Evolutionary conservation across 2,888 invertebrate species (phyloP).

Genomic region (Lasioglossum lativentre): DNA sequence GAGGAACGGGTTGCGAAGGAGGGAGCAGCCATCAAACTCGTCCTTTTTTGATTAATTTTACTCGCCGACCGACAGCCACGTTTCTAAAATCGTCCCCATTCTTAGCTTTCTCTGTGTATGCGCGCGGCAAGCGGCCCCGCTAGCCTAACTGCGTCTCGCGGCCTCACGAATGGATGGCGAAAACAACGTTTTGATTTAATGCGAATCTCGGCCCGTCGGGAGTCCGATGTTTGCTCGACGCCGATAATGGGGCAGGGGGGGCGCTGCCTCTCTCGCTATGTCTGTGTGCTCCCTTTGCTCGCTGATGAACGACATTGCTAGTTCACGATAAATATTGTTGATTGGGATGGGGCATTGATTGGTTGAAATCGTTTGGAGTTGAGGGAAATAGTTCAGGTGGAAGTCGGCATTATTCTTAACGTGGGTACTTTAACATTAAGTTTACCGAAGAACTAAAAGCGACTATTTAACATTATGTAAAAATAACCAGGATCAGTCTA

Average conservation of each 20-base stretch:
- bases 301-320: not conserved
- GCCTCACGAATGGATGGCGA: slow-evolving; percentile 19
- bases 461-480: no score
- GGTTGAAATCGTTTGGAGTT: not conserved
- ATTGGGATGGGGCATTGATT: not conserved
- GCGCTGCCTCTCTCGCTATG: not conserved
- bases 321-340: not conserved
- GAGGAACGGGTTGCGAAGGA: slow-evolving; percentile 52
- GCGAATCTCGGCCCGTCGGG: not conserved
- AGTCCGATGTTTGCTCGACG: not conserved
- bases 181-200: slow-evolving; percentile 30
- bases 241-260: not conserved
- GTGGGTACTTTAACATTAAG: not conserved
- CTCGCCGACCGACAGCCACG: slow-evolving; percentile 69
- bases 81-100: slow-evolving; percentile 73
- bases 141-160: slow-evolving; percentile 14
- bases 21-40: slow-evolving; percentile 57
- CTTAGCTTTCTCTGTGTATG: slow-evolving; percentile 67
- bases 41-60: slow-evolving; percentile 75
- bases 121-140: slow-evolving; percentile 38
- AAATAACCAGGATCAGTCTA: no score
- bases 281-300: not conserved
- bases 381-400: not conserved
- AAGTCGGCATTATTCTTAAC: not conserved
- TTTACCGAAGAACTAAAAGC: no score